These are phyloP conservation scores for Uria lomvia DNA, from an alignment of 2,113 vertebrate genomes.

Conservation along the genomic window DNA sequence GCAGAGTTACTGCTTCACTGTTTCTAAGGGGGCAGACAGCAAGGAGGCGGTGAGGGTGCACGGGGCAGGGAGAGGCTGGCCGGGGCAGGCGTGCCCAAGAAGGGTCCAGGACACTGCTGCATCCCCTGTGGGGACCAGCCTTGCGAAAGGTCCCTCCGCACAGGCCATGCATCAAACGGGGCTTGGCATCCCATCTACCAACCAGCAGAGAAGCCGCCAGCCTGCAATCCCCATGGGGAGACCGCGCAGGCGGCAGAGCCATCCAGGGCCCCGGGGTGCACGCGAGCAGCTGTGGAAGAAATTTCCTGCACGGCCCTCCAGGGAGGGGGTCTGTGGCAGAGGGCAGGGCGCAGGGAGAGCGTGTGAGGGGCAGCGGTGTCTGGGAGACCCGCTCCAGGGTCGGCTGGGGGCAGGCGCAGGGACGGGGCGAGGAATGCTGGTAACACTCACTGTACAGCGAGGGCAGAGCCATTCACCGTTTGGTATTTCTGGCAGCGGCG, in stretches of 20 bases:
- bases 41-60: background rate
- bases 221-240: background rate
- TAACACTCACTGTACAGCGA: slow-evolving; percentile 91
- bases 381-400: background rate
- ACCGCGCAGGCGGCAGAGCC: background rate
- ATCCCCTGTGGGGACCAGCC: accelerated
- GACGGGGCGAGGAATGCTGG: background rate
- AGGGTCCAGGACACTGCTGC: background rate
- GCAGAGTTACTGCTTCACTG: background rate
- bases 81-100: accelerated
- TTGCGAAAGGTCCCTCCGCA: background rate
- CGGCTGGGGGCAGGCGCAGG: background rate
- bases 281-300: accelerated
- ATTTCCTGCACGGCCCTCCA: too few species aligned
- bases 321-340: background rate
- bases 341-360: accelerated
- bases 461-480: slow-evolving; percentile 99
- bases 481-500: slow-evolving; percentile 94
- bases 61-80: background rate
- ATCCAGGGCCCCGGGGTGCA: background rate
- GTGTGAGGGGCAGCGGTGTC: background rate
- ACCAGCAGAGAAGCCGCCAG: background rate
- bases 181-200: background rate
- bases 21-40: background rate
- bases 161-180: background rate